A percentile compares a stretch with the other conserved stretches of the same genome.
Conservation (phyloP, 1,140 invertebrate genomes). For the Maniola jurtina region DNA sequence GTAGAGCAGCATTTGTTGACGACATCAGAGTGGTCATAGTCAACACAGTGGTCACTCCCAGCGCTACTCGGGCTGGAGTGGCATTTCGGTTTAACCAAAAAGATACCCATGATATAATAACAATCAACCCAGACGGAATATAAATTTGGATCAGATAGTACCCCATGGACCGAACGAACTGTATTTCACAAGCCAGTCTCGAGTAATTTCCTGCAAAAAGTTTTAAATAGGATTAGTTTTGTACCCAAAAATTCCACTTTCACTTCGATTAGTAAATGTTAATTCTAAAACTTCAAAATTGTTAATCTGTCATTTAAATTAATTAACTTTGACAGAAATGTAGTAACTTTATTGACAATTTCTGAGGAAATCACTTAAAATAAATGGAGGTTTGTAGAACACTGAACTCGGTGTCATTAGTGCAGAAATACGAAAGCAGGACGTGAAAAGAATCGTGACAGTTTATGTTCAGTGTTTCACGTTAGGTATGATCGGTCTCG, state of each 20-base stretch:
- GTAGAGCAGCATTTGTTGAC: conserved; percentile 97
- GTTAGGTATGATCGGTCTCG: conserved; percentile 46
- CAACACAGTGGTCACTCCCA: conserved; percentile 98
- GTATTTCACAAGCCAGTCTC: conserved; percentile 97
- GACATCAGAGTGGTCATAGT: conserved; percentile 99
- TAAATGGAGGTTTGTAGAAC: conserved; percentile 42
- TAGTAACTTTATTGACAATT: background rate
- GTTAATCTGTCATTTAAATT: no score
- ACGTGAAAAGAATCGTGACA: conserved; percentile 74
- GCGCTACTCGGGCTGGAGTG: conserved; percentile 96
- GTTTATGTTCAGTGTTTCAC: conserved; percentile 73
- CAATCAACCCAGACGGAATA: conserved; percentile 98
- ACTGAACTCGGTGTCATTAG: conserved; percentile 70
- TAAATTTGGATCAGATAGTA: conserved; percentile 99
- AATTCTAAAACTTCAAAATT: background rate
- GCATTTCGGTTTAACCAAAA: conserved; percentile 96
- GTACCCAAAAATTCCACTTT: background rate
- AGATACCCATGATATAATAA: conserved; percentile 99
- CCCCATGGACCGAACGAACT: conserved; percentile 98
- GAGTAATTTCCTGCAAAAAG: conserved; percentile 95
- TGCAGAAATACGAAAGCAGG: conserved; percentile 76
- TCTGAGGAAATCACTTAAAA: conserved; percentile 18
- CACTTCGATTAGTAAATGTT: conserved; percentile 12
- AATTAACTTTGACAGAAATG: no score
- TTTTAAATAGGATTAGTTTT: conserved; percentile 1